Percentiles rank a stretch among this genome's conserved stretches.
phyloP scores from a whole-genome alignment of 2,113 vertebrate species.

The Notothenia rossii region DNA sequence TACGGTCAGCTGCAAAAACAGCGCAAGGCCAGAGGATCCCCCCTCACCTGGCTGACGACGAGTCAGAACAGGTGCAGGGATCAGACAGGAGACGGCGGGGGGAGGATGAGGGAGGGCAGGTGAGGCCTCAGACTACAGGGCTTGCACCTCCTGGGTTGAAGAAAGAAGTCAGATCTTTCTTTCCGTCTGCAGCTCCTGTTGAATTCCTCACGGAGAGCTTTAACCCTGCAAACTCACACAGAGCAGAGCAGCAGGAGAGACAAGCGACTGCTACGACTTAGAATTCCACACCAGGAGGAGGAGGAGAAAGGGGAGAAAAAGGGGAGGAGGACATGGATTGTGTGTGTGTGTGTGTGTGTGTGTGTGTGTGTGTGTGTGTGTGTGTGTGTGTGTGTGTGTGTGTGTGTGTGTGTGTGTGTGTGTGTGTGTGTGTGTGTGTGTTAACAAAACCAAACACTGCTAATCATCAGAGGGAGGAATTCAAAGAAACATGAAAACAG shows the following conservation, averaged over 20 bases:
- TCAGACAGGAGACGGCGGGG: constrained; percentile 43
- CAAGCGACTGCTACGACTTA: constrained; percentile 46
- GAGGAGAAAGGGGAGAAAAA: constrained; percentile 12
- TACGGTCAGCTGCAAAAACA: constrained; percentile 76
- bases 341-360: constrained; percentile 9
- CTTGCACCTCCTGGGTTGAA: constrained; percentile 15
- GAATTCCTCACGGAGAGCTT: constrained; percentile 38
- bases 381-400: constrained; percentile 22
- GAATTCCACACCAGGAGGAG: constrained; percentile 64
- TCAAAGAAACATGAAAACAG: constrained; percentile 58
- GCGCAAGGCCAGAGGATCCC: constrained; percentile 46
- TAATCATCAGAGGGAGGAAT: constrained; percentile 58
- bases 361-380: constrained; percentile 10
- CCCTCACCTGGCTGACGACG: constrained; percentile 74
- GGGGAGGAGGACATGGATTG: constrained; percentile 43
- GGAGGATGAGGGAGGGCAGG: constrained; percentile 22
- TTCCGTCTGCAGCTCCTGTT: constrained; percentile 12
- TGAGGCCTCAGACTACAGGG: constrained; percentile 39
- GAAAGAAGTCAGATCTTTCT: constrained; percentile 6
- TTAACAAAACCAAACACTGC: constrained; percentile 60
- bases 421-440: constrained; percentile 9
- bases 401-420: constrained; percentile 17
- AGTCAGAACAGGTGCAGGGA: constrained; percentile 77
- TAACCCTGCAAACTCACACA: constrained; percentile 38
- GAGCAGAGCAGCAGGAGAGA: constrained; percentile 52